A percentile compares a stretch with the other conserved stretches of the same genome.
Evolutionary conservation across 2,888 invertebrate species (phyloP).

Genomic region (Drosophila paramelanica): DNA sequence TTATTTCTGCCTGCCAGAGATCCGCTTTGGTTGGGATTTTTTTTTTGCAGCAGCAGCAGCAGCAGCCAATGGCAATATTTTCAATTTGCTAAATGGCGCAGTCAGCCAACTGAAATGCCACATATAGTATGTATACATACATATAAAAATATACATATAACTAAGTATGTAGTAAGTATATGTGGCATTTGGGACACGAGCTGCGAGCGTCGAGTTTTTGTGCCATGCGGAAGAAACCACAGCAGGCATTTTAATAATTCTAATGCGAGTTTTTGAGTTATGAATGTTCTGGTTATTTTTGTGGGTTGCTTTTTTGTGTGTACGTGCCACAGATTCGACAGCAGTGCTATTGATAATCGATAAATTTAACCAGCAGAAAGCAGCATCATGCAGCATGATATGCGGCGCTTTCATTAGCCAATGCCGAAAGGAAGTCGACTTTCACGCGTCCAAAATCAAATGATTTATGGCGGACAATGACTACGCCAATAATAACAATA

Average conservation of each 20-base stretch:
- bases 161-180: conserved; percentile 27
- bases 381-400: conserved; percentile 14
- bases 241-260: conserved; percentile 78
- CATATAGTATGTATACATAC: conserved; percentile 30
- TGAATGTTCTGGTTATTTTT: conserved; percentile 29
- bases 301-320: conserved; percentile 14
- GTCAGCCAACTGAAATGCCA: conserved; percentile 74
- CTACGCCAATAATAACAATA: conserved; percentile 36
- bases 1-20: conserved; percentile 34
- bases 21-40: conserved; percentile 39
- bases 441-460: conserved; percentile 63
- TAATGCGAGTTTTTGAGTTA: conserved; percentile 71
- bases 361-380: conserved; percentile 28
- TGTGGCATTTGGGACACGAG: conserved; percentile 16
- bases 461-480: conserved; percentile 66
- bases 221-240: conserved; percentile 66
- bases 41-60: conserved; percentile 50
- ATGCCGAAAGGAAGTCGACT: conserved; percentile 54
- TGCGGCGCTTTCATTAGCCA: conserved; percentile 52
- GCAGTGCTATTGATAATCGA: conserved; percentile 53
- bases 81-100: conserved; percentile 77
- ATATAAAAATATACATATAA: conserved; percentile 29
- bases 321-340: conserved; percentile 41
- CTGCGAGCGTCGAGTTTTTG: conserved; percentile 25
- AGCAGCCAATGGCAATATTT: conserved; percentile 68